Base-by-base conservation (phyloP, 1,140 invertebrate genomes). In the Atta texana region DNA sequence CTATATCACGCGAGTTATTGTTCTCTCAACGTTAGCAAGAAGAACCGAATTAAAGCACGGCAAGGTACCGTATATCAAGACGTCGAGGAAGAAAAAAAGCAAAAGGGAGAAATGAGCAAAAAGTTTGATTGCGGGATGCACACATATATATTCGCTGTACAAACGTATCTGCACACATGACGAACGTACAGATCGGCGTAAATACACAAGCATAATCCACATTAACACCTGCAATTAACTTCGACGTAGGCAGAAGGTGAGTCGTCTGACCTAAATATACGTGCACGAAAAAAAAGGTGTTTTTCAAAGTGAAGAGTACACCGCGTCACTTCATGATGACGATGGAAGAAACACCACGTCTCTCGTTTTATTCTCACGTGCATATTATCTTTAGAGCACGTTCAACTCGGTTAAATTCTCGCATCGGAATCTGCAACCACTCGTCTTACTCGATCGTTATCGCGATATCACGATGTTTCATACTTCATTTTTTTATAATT, bases 201-300 rank as follows among this genome's bases (percentile, higher is more conserved):
- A 14, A 39, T 21, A 12, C 75, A 74, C 82, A 86, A 63, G 34
- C 89, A 75, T 92, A 92, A 93, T 92, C 90, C 86, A 89, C 88
- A 92, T 93, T 93, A 92, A 92, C 92, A 92, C 89, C 92, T 93
- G 91, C 92, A 93, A 93, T 93, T 93, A 93, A 92, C 91, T 93
- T 91, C 82, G 87, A 92, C 87, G 77, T 69, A 85, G 76, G 12
- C 49, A 86, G 85, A 90, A 93, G 92, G 82, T 90, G 85, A 91
- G 87, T 76, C 89, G 66, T 84, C 77, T 89, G 90, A 92, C 91
- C 91, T 88, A 89, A 89, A 93, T 92, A 18, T 6, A 31, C 75
- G 16, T 8, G 3, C 59, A n/a, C 12, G 3, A 51, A 14, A 51
- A 6, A 44, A 87, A 80, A 86, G 86, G 74, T 21, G 51, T 44